These are phyloP conservation scores for Taxidea taxus DNA, from an alignment of 2,113 vertebrate species.

Conservation along the genomic window DNA sequence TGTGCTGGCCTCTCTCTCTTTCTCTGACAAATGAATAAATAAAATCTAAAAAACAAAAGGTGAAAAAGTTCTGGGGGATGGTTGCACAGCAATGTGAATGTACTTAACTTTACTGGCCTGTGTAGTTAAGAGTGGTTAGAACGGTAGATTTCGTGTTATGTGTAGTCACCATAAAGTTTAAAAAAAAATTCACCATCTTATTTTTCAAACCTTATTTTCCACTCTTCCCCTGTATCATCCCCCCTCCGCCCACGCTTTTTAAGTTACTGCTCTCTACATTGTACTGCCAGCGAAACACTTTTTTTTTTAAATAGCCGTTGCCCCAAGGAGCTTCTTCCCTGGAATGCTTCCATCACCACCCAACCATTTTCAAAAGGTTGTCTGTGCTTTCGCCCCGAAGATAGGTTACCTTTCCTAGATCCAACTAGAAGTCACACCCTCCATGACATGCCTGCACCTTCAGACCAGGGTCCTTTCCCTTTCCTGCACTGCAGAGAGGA, in stretches of 20 bases:
- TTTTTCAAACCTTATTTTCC: not conserved
- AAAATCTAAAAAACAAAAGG: no score
- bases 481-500: not conserved
- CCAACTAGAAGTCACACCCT: not conserved
- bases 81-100: not conserved
- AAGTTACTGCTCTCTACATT: not conserved
- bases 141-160: not conserved
- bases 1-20: no score
- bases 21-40: no score
- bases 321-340: not conserved
- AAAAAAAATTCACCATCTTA: not conserved
- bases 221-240: accelerated
- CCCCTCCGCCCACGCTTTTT: not conserved
- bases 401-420: not conserved
- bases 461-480: not conserved
- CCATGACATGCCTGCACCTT: not conserved
- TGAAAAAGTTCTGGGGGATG: not conserved
- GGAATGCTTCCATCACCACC: not conserved
- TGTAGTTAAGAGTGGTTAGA: not conserved
- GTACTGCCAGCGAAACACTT: not conserved
- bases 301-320: not conserved
- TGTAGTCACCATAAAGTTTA: not conserved
- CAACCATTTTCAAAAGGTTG: not conserved
- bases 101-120: not conserved
- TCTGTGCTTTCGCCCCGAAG: not conserved